These are phyloP conservation scores for Melinaea marsaeus DNA, from an alignment of 2,888 invertebrate species.

Conservation along the genomic window DNA sequence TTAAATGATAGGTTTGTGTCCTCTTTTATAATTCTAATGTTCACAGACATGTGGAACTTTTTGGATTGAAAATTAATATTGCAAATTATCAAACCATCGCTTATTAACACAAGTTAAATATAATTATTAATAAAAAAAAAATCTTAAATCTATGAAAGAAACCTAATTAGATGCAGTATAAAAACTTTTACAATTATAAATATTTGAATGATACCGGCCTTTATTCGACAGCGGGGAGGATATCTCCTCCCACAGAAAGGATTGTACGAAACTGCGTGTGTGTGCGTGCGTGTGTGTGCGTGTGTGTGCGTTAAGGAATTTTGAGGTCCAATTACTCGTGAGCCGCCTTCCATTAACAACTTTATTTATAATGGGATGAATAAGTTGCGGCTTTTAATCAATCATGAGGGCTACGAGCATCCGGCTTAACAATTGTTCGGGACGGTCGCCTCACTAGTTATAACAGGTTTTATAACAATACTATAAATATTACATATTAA, in stretches of 20 bases:
- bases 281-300: slow-evolving; percentile 37
- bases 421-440: slow-evolving; percentile 53
- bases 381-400: slow-evolving; percentile 74
- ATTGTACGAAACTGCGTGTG: slow-evolving; percentile 20
- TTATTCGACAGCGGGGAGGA: slow-evolving; percentile 36
- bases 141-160: not conserved
- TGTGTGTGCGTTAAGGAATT: slow-evolving; percentile 58
- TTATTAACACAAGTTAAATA: too few relatives aligned
- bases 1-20: too few relatives aligned
- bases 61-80: too few relatives aligned
- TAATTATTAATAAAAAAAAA: too few relatives aligned
- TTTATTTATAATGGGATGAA: slow-evolving; percentile 70
- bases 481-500: too few relatives aligned
- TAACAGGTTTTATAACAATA: not conserved
- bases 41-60: too few relatives aligned
- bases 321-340: slow-evolving; percentile 68
- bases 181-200: slow-evolving; percentile 12
- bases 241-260: slow-evolving; percentile 33
- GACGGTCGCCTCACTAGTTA: slow-evolving; percentile 21
- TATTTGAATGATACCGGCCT: slow-evolving; percentile 40
- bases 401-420: slow-evolving; percentile 62
- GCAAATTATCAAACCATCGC: too few relatives aligned
- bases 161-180: too few relatives aligned
- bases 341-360: slow-evolving; percentile 66
- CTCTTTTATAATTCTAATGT: too few relatives aligned